Percentiles rank a stretch among this genome's conserved stretches.
Conservation (phyloP, 2,888 invertebrate genomes). For the Caenorhabditis doughertyi region DNA sequence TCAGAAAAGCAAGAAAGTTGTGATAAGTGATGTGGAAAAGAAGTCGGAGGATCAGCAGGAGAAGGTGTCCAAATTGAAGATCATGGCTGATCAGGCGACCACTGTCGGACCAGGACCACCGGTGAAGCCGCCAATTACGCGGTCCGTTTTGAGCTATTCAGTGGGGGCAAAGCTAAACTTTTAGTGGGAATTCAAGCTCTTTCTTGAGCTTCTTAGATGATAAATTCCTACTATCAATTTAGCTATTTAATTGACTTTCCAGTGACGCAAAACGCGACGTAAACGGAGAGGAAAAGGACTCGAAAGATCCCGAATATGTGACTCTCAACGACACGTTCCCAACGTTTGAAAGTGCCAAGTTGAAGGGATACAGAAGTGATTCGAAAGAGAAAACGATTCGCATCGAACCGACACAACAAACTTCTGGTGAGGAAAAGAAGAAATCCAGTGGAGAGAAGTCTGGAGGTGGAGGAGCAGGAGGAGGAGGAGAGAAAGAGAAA, state of each 20-base stretch:
- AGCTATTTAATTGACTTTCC: no score
- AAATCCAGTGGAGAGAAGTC: not conserved
- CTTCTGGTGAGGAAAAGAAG: not conserved
- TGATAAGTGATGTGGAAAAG: no score
- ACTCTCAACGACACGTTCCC: conserved; percentile 32
- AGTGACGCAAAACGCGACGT: conserved; percentile 26
- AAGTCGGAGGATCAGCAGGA: no score
- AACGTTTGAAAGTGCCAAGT: conserved; percentile 15
- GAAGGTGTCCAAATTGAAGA: conserved; percentile 7
- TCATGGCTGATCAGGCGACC: conserved; percentile 2
- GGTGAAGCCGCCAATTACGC: conserved; percentile 2
- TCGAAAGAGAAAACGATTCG: not conserved
- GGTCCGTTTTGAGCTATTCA: no score
- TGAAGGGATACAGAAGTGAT: conserved; percentile 12
- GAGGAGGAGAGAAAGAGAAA: not conserved
- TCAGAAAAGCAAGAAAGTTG: no score
- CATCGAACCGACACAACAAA: conserved; percentile 14
- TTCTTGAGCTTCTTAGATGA: not conserved
- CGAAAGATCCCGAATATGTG: conserved; percentile 36
- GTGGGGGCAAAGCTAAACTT: not conserved
- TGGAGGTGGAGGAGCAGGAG: not conserved
- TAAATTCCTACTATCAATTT: not conserved
- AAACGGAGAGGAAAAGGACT: not conserved
- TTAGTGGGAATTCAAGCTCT: not conserved
- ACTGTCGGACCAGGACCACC: not conserved